These are phyloP conservation scores for Cerastis rubricosa DNA, from an alignment of 2,888 invertebrate species.

Conservation along the genomic window DNA sequence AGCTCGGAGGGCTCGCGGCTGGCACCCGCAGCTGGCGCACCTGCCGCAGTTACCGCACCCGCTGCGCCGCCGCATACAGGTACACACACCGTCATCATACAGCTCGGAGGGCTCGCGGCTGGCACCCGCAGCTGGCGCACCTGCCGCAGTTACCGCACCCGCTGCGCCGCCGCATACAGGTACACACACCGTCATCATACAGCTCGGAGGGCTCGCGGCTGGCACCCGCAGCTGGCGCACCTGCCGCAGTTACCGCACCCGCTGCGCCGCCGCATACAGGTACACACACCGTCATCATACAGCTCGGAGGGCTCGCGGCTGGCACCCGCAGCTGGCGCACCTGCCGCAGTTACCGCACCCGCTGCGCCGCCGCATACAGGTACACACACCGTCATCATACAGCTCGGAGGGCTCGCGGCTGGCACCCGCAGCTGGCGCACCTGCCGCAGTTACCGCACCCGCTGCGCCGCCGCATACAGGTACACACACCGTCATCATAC, in stretches of 20 bases:
- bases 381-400: background rate
- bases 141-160: constrained; percentile 91
- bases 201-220: constrained; percentile 80
- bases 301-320: constrained; percentile 80
- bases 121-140: constrained; percentile 91
- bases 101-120: constrained; percentile 72
- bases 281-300: background rate
- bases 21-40: constrained; percentile 87
- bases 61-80: constrained; percentile 81
- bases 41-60: constrained; percentile 91
- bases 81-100: background rate
- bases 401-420: constrained; percentile 80
- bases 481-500: background rate
- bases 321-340: constrained; percentile 91
- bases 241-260: constrained; percentile 91
- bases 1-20: too few relatives aligned
- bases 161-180: constrained; percentile 81
- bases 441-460: constrained; percentile 91
- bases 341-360: constrained; percentile 91
- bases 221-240: constrained; percentile 91
- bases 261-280: constrained; percentile 81
- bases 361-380: constrained; percentile 81
- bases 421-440: constrained; percentile 91
- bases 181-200: background rate
- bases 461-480: constrained; percentile 81